A percentile compares a stretch with the other conserved stretches of the same genome.
Evolutionary conservation across 1,140 invertebrate species (phyloP).

Genomic region (Aricia agestis): DNA sequence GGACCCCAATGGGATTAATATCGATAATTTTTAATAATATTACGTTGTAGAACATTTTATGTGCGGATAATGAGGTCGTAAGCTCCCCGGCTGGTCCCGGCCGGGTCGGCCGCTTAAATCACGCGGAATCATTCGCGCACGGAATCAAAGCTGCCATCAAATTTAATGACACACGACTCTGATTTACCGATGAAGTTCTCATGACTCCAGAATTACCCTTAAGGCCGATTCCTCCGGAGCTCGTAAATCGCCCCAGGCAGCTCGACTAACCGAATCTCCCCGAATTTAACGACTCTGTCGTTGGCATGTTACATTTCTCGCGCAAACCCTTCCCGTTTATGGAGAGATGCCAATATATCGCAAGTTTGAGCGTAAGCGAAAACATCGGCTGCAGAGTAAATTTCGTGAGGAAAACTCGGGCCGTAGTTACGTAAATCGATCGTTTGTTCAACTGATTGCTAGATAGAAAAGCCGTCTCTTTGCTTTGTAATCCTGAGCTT

Average conservation of each 20-base stretch:
- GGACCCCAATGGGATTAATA: constrained; percentile 40
- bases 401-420: constrained; percentile 46
- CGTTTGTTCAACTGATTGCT: constrained; percentile 62
- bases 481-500: constrained; percentile 39
- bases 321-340: constrained; percentile 52
- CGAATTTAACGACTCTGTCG: constrained; percentile 56
- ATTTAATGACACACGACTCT: constrained; percentile 52
- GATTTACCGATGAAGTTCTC: constrained; percentile 55
- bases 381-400: constrained; percentile 45
- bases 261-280: constrained; percentile 35
- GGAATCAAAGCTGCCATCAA: constrained; percentile 34
- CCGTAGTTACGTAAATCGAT: constrained; percentile 58
- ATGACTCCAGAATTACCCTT: constrained; percentile 56
- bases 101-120: neutral
- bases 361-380: constrained; percentile 47
- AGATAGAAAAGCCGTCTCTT: constrained; percentile 52
- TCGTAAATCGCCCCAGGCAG: constrained; percentile 56
- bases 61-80: constrained; percentile 10
- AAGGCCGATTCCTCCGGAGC: constrained; percentile 55
- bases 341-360: constrained; percentile 53
- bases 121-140: neutral
- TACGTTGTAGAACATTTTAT: constrained; percentile 20
- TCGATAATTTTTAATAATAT: constrained; percentile 38
- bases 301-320: constrained; percentile 58
- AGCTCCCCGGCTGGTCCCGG: neutral